Conservation (phyloP, 1,140 invertebrate species). For the Bilobella aurantiaca region DNA sequence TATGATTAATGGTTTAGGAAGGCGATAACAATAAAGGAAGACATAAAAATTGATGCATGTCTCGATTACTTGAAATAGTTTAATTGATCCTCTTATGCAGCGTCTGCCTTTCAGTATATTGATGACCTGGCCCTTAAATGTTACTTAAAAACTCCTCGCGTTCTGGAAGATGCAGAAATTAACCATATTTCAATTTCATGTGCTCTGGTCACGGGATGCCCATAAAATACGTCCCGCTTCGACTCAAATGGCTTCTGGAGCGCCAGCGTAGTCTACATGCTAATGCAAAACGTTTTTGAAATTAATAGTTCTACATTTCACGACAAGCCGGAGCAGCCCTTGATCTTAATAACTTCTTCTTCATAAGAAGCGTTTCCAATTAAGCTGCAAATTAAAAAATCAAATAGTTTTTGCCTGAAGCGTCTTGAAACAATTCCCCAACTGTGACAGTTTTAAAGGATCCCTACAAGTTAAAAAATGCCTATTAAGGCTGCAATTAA, state of each 20-base stretch:
- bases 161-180: background rate
- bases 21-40: background rate
- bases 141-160: background rate
- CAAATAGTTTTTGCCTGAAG: no score
- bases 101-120: background rate
- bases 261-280: background rate
- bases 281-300: constrained; percentile 1
- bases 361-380: no score
- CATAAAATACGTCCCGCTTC: background rate
- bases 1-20: background rate
- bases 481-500: no score
- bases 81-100: background rate
- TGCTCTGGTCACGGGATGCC: background rate
- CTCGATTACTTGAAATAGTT: background rate
- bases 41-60: constrained; percentile 1
- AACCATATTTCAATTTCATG: no score
- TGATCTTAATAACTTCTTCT: constrained; percentile 6
- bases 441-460: no score
- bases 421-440: no score
- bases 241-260: no score
- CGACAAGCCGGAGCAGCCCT: background rate
- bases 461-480: no score
- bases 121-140: background rate
- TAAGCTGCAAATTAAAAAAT: no score
- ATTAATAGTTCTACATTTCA: background rate